Conservation (phyloP, 2,797 vertebrate species). For the Aulostomus chinensis region DNA sequence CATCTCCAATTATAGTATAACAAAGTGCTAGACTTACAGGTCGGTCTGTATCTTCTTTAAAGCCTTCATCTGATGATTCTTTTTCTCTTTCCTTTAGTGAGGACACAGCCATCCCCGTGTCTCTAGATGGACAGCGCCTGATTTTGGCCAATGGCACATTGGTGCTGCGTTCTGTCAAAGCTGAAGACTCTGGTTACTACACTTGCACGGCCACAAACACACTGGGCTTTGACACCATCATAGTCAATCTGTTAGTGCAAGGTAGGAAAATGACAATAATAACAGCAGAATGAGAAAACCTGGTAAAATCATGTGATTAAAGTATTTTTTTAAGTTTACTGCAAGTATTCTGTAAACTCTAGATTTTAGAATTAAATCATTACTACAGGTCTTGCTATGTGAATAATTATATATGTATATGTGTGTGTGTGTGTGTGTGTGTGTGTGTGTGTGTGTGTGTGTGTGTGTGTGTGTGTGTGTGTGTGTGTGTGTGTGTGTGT, state of each 20-base stretch:
- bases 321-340: too few relatives aligned
- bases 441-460: too few relatives aligned
- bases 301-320: too few relatives aligned
- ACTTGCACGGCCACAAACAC: slow-evolving; percentile 98
- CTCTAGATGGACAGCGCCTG: slow-evolving; percentile 90
- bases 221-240: slow-evolving; percentile 96
- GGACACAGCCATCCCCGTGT: slow-evolving; percentile 91
- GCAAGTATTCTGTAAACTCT: neutral
- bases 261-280: slow-evolving; percentile 74
- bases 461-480: too few relatives aligned
- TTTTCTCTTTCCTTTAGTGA: slow-evolving; percentile 80
- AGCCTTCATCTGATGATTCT: too few relatives aligned
- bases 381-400: neutral
- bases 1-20: too few relatives aligned
- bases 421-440: too few relatives aligned
- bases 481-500: neutral
- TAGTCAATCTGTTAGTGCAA: slow-evolving; percentile 96
- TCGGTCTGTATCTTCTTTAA: too few relatives aligned
- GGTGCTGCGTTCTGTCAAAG: slow-evolving; percentile 93
- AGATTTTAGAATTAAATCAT: neutral
- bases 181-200: slow-evolving; percentile 97
- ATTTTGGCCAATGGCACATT: slow-evolving; percentile 93
- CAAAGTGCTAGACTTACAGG: too few relatives aligned
- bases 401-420: too few relatives aligned
- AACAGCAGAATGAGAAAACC: too few relatives aligned